Evolutionary conservation across 2,888 invertebrate genomes (phyloP), one percentile per base, ranked within the genome.

Genomic region (Ashinkailepas kermadecensis): DNA sequence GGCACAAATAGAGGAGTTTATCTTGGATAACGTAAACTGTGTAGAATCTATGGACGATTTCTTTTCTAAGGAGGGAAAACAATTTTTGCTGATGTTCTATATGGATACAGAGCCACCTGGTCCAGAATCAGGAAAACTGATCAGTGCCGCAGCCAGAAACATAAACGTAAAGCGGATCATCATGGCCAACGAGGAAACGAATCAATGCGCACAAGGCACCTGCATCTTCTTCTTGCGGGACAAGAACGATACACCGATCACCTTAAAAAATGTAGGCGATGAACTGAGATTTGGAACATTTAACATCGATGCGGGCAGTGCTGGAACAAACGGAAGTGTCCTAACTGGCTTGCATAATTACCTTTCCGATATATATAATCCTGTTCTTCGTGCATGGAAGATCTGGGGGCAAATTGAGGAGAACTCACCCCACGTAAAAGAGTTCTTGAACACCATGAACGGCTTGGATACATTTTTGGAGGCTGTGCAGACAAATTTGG

Each of bases 141-240:
- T 84, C 56, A 54, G 74, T 25, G 74, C 54, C 6, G 74, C 74
- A 21, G 80, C 82, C 11, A 85, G 84, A 81, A 83, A 83, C 67
- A 84, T 83, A 58, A 84, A 84, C 64, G 85, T 86, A 62, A 86
- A 85, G 81, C 83, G 87, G 64, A 81, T 88, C 10, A 85, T 92
- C 83, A 88, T 94, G 81, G 91, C 92, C 0, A 91, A 91, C 86
- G 92, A 92, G 86, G 92, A 92, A 39, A 87, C 88, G 54, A 87
- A 88, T 54, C 88, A 91, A 84, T 87, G 89, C 81, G 89, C 93
- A 54, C 88, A 88, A 82, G 93, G 92, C 8, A 89, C 88, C 85
- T 92, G 92, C 87, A 89, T 94, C n/a, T 91, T 91, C 64, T 91
- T 92, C 85, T 92, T 93, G 86, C 91, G 93, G 84, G 89, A 90